Conservation (phyloP, 2,797 vertebrate genomes). For the Pelobates cultripes region DNA sequence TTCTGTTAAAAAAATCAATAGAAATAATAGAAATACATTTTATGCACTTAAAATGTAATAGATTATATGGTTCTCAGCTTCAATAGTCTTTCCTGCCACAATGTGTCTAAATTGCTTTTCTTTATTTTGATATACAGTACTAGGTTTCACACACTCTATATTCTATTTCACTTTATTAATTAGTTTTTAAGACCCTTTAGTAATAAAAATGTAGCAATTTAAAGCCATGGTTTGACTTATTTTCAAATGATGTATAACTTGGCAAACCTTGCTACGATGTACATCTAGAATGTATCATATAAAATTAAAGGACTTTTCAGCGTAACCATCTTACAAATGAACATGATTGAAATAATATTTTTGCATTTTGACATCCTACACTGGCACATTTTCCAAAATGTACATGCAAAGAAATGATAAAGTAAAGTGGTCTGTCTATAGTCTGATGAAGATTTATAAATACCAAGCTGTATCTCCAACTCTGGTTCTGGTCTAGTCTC, state of each 20-base stretch:
- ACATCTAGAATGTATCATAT: constrained; percentile 21
- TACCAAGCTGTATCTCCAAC: too few relatives aligned
- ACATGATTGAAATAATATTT: constrained; percentile 17
- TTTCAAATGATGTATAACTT: constrained; percentile 54
- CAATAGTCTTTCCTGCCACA: constrained; percentile 48
- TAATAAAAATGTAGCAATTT: constrained; percentile 56
- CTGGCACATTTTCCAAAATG: too few relatives aligned
- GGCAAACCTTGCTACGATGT: constrained; percentile 42
- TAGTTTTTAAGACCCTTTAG: constrained; percentile 52
- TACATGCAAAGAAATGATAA: too few relatives aligned
- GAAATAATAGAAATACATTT: constrained; percentile 52
- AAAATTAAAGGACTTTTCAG: constrained; percentile 48
- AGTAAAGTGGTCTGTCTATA: too few relatives aligned
- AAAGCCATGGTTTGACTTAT: constrained; percentile 55
- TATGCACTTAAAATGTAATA: constrained; percentile 54
- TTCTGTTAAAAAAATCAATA: constrained; percentile 41
- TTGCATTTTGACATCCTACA: too few relatives aligned
- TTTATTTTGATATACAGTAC: constrained; percentile 54
- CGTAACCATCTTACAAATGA: constrained; percentile 10
- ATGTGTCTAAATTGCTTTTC: constrained; percentile 49
- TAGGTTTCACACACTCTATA: constrained; percentile 47
- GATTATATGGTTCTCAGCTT: constrained; percentile 44
- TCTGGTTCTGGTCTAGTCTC: too few relatives aligned
- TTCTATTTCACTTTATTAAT: constrained; percentile 55
- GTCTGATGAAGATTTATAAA: too few relatives aligned